Base-by-base conservation (phyloP, 2,888 invertebrate species). In the Myopa testacea region DNA sequence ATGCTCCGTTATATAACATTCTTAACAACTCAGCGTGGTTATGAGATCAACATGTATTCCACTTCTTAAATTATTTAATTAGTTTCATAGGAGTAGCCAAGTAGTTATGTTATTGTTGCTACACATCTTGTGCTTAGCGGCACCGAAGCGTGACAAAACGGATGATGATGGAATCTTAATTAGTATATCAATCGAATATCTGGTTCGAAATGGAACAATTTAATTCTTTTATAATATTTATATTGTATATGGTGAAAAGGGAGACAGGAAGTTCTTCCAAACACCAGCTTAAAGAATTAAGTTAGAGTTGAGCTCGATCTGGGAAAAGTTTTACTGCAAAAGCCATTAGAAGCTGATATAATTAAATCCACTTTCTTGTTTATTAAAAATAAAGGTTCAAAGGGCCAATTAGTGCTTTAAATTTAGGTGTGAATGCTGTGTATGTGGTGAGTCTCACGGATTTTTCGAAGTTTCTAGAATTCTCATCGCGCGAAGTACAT, bases 1-100 rank as follows among this genome's bases (percentile, higher is more conserved):
- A 73, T 63, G 62, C 69, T 71, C 76, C 76, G 76, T 76, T 76
- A 76, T 71, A 52, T 71, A 76, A 76, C 76, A 76, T 76, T 76
- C 63, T 76, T 76, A 65, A 37, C 71, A 71, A 76, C 71, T 50
- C 71, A 65, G 76, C 76, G 76, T 76, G 45, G 70, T 52, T n/a
- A 38, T 50, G 52, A 45, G 65, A 45, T 65, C 65, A 8, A 50
- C 72, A 40, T 72, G 19, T 12, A 62, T 58, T 58, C 40, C 16
- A 72, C 37, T 34, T 71, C 26, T 58, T 37, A n/a, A 52, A 63
- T 63, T 52, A 65, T 74, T 63, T 74, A 45, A 52, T 74, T 74
- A 40, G 60, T 14, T 38, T 37, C n/a, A 50, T 69, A 45, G 52
- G 26, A 50, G 50, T 50, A 40, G n/a, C 67, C 16, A 40, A 67